Evolutionary conservation across 1,140 invertebrate species (phyloP), one percentile per base, ranked within the genome.

Genomic region (Brachionus paranguensis): DNA sequence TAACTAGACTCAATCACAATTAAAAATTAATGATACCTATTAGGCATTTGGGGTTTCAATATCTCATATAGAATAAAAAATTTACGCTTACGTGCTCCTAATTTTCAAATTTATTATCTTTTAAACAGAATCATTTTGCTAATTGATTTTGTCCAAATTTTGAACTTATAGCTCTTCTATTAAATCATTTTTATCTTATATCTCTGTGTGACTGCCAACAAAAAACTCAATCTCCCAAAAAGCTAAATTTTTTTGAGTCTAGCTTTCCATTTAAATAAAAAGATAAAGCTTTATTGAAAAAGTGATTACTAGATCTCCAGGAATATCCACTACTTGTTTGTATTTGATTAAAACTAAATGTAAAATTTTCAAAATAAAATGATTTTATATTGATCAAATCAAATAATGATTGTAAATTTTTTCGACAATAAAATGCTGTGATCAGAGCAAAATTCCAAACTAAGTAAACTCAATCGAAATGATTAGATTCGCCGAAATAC

Each of bases 1-100:
- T 20, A 72, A 72, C 68, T 72, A 72, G 68, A 72, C 41, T 72
- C 37, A 43, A 72, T 43, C 20, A 45, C 37, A 72, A 72, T 72
- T 72, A 72, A 43, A 72, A 72, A 72, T 72, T 72, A 72, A 72
- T 72, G 68, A 72, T 72, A 37, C 68, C 68, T 72, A 72, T 43
- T 43, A 72, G 68, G 68, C 68, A 41, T 72, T 72, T 60, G 53
- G 8, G 20, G 53, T 60, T 24, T 24, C n/a, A 60, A 60, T 60
- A 24, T 60, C 53, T 60, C 53, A 20, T 60, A 24, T 60, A 60
- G 53, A 60, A 60, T 60, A 60, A 24, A 47, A 60, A 60, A 27
- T 60, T 60, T 60, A 60, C 53, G 53, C 53, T 60, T 60, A 60
- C 53, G 53, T 60, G 53, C 53, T 60, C 17, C 10, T 20, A 20